Base-by-base conservation (phyloP, 2,113 vertebrate genomes). In the Salvelinus fontinalis region DNA sequence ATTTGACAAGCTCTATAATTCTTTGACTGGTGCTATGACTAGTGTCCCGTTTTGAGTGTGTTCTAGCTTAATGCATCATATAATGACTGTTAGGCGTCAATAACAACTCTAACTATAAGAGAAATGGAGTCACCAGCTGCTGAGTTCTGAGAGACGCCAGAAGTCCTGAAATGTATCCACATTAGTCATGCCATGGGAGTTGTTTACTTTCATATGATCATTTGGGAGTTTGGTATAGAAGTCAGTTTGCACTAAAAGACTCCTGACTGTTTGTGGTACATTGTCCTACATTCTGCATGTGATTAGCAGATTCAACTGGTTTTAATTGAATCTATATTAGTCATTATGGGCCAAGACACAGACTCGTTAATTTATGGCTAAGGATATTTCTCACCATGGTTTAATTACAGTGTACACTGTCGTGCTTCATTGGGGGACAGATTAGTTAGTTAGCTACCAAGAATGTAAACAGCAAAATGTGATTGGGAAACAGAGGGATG, bases 151-250 rank as follows among this genome's bases (percentile, higher is more conserved):
- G 74, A 59, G 51, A 44, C 44, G 34, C 39, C 39, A 39, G 8
- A 70, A 49, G 75, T 31, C 20, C 66, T 76, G 74, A 81, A 76
- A 65, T 54, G 57, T 27, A 29, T 77, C 70, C 72, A 70, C 60
- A 75, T 76, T 70, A 70, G 70, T 83, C 70, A 71, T 49, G 72
- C 71, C n/a, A 26, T 68, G 57, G 67, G 66, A 51, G 29, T 18
- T 67, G 39, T 64, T 57, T 70, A 71, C 57, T 64, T 79, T 73
- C 9, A 69, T 24, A 16, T 39, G 67, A 11, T 44, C 67, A 69
- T 34, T 20, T 39, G 29, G 20, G 67, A 34, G 8, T 69, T 69
- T 34, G 44, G 67, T 39, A 69, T 44, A n/a, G 27, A 14, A 27
- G 3, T 27, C 65, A 18, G 65, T 22, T 67, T 66, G 26, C 2